Conservation (phyloP, 1,140 invertebrate species). For the Caenorhabditis brenneri region DNA sequence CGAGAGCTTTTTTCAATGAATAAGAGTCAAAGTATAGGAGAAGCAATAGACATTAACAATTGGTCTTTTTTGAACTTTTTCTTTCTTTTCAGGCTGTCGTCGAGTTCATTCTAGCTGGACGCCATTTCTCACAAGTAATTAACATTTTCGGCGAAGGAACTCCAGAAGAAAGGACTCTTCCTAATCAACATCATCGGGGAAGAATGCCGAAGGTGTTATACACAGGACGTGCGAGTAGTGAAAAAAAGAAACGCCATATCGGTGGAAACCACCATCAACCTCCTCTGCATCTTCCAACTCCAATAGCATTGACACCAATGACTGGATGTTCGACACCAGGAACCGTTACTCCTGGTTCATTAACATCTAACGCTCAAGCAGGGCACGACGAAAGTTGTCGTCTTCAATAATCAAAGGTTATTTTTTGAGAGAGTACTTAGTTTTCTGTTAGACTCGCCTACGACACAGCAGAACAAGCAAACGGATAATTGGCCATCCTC, state of each 20-base stretch:
- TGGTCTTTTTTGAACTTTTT: not conserved
- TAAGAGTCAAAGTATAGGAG: not conserved
- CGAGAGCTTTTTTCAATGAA: not conserved
- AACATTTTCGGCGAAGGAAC: slow-evolving; percentile 43
- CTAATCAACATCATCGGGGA: not conserved
- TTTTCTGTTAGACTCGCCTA: not conserved
- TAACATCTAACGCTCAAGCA: not conserved
- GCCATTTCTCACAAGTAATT: slow-evolving; percentile 46
- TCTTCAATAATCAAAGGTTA: slow-evolving; percentile 31
- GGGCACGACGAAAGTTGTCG: slow-evolving; percentile 10
- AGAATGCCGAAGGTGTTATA: slow-evolving; percentile 13
- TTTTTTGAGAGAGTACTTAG: not conserved
- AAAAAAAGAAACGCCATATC: not conserved
- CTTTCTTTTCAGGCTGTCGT: slow-evolving; percentile 39
- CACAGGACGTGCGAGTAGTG: slow-evolving; percentile 12
- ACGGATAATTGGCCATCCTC: not conserved
- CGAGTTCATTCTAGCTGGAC: slow-evolving; percentile 45
- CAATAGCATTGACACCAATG: not conserved
- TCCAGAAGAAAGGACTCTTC: not conserved
- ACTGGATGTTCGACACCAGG: not conserved
- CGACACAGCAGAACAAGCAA: slow-evolving; percentile 7
- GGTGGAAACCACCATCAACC: not conserved
- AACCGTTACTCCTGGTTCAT: not conserved
- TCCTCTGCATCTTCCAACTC: not conserved
- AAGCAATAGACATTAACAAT: not conserved